Conservation (phyloP, 2,797 vertebrate species). For the Sebastes minor region DNA sequence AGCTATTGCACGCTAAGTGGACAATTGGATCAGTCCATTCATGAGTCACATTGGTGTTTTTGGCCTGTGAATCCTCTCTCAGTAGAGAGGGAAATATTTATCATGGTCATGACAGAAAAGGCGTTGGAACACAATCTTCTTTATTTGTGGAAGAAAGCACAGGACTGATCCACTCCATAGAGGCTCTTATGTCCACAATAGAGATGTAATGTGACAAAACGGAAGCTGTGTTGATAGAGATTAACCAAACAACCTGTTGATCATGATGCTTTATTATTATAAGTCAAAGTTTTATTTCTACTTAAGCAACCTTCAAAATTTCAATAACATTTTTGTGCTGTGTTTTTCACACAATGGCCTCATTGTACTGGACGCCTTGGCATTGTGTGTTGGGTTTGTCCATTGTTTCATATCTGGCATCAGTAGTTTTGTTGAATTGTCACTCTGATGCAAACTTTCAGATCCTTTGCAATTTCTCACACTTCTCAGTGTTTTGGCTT, state of each 20-base stretch:
- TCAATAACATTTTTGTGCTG: background rate
- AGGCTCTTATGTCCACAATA: conserved; percentile 26
- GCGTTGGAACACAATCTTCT: background rate
- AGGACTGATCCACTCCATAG: conserved; percentile 11
- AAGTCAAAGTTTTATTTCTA: background rate
- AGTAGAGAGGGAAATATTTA: background rate
- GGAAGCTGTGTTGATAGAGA: background rate
- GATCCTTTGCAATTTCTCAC: background rate
- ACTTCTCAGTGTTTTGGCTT: background rate
- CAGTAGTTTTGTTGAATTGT: background rate
- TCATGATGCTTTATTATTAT: background rate
- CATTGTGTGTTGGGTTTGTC: conserved; percentile 7
- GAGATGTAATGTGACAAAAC: background rate
- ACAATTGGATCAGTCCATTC: conserved; percentile 12
- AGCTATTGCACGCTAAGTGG: conserved; percentile 2
- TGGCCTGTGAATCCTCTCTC: background rate
- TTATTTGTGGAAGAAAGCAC: conserved; percentile 2
- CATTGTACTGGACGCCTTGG: conserved; percentile 1
- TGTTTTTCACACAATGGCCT: conserved; percentile 5
- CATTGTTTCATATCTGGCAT: background rate
- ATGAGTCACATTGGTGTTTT: conserved; percentile 9
- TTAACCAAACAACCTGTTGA: background rate
- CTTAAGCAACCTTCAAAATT: background rate
- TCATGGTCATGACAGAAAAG: background rate
- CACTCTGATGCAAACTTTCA: background rate